These are phyloP conservation scores for Drosophila eohydei DNA, from an alignment of 2,888 invertebrate species.

Conservation along the genomic window DNA sequence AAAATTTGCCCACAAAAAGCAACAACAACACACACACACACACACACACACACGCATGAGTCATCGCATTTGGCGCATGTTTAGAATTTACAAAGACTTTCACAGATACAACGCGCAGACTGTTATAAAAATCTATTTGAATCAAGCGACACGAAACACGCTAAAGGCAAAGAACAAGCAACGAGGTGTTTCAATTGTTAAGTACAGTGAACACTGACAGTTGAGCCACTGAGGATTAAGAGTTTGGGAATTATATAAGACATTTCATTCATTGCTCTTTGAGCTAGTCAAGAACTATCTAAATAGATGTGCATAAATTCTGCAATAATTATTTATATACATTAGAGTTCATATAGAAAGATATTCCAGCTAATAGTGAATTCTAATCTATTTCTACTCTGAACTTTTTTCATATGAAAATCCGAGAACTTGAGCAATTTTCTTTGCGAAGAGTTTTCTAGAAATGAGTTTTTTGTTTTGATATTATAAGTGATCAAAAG, in stretches of 20 bases:
- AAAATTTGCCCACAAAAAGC: constrained; percentile 62
- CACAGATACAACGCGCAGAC: constrained; percentile 39
- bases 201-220: constrained; percentile 26
- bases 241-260: not conserved
- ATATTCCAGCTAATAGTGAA: not conserved
- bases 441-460: not conserved
- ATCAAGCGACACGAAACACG: constrained; percentile 34
- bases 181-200: constrained; percentile 45
- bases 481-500: not conserved
- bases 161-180: constrained; percentile 3
- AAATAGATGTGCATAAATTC: too few species aligned
- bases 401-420: not conserved
- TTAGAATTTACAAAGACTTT: constrained; percentile 67
- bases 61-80: constrained; percentile 76
- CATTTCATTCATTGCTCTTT: not conserved
- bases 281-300: not conserved
- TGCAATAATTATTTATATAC: not conserved
- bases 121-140: constrained; percentile 64
- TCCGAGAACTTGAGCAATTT: not conserved
- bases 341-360: not conserved
- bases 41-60: constrained; percentile 48
- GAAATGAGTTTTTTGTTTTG: not conserved
- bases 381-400: not conserved
- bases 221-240: not conserved
- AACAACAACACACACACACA: constrained; percentile 41